Percentiles rank a stretch among this genome's conserved stretches.
These are phyloP conservation scores for Acleris laterana DNA, from an alignment of 2,888 invertebrate species.

Conservation along the genomic window DNA sequence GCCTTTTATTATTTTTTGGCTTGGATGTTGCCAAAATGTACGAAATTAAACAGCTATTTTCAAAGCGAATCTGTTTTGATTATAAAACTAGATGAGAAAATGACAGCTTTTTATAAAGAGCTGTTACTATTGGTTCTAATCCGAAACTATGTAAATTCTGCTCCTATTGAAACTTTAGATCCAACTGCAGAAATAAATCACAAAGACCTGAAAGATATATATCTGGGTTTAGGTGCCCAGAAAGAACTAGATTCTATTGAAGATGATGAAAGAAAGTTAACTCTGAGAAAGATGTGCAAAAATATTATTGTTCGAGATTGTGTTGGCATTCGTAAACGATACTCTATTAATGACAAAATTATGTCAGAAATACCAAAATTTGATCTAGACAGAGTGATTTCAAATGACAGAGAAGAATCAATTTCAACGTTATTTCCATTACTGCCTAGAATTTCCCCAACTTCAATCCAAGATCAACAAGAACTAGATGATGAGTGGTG, in stretches of 20 bases:
- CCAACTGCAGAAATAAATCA: neutral
- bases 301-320: slow-evolving; percentile 15
- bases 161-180: neutral
- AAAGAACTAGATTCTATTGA: slow-evolving; percentile 18
- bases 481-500: slow-evolving; percentile 24
- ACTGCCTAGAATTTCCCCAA: slow-evolving; percentile 9
- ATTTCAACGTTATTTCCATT: neutral
- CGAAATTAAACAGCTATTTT: neutral
- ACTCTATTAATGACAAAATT: neutral
- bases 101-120: neutral
- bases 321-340: slow-evolving; percentile 17
- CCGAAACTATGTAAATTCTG: neutral
- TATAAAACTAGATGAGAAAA: neutral
- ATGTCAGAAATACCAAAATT: neutral
- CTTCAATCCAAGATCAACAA: slow-evolving; percentile 17
- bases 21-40: neutral
- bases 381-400: neutral
- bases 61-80: neutral
- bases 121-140: neutral
- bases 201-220: neutral
- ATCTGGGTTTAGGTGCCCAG: no score
- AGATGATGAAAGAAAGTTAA: slow-evolving; percentile 11
- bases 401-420: slow-evolving; percentile 1
- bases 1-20: slow-evolving; percentile 22
- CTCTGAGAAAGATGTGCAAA: slow-evolving; percentile 8